A percentile compares a stretch with the other conserved stretches of the same genome.
Conservation (phyloP, 2,113 vertebrate genomes). For the Ctenomys sociabilis region DNA sequence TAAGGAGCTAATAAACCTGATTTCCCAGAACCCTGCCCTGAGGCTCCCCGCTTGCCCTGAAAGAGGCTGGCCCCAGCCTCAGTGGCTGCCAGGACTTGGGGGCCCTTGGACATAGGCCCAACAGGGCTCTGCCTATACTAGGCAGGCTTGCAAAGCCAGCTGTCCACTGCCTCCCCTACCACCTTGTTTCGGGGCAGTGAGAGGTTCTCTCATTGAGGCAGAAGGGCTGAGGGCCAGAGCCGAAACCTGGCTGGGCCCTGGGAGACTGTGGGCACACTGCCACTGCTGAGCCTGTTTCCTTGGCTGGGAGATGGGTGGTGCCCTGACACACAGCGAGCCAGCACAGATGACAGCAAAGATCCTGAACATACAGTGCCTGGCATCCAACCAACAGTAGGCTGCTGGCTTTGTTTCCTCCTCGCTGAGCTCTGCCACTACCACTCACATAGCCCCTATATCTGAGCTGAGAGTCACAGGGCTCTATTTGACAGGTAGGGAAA, state of each 20-base stretch:
- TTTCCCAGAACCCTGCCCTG: constrained; percentile 68
- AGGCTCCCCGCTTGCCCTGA: constrained; percentile 44
- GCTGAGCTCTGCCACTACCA: background rate
- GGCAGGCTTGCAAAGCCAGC: background rate
- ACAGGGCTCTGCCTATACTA: background rate
- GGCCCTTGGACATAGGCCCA: background rate
- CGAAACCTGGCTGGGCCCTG: background rate
- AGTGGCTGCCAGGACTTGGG: background rate
- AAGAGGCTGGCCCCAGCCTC: background rate
- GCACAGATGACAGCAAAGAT: background rate
- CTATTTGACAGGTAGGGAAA: background rate
- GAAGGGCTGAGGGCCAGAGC: background rate
- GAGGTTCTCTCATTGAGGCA: background rate
- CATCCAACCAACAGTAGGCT: accelerated
- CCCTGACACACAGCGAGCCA: background rate
- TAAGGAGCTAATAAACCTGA: constrained; percentile 70
- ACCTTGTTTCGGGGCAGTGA: accelerated
- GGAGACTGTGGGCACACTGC: background rate
- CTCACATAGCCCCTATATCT: background rate
- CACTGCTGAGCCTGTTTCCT: background rate
- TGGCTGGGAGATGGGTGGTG: background rate
- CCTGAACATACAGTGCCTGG: accelerated
- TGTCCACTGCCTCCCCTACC: accelerated
- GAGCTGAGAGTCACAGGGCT: background rate
- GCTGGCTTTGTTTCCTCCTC: background rate